These are phyloP conservation scores for Sigmodon hispidus DNA, from an alignment of 2,113 vertebrate genomes.

Conservation along the genomic window DNA sequence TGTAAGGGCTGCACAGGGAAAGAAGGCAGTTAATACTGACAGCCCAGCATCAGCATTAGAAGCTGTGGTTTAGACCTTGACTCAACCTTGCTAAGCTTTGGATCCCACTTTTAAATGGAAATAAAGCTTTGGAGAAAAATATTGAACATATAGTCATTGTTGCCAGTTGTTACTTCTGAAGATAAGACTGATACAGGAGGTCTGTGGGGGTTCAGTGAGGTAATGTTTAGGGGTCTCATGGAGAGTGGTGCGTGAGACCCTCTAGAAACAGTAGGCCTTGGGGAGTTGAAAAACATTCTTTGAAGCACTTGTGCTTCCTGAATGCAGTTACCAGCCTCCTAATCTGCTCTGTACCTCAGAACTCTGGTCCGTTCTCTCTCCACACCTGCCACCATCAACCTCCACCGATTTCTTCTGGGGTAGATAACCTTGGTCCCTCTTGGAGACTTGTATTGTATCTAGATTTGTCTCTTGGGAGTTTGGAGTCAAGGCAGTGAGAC, in stretches of 20 bases:
- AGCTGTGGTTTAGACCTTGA: not conserved
- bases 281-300: not conserved
- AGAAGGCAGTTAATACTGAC: not conserved
- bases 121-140: not conserved
- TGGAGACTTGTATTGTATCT: not conserved
- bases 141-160: not conserved
- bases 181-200: not conserved
- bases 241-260: too few species aligned
- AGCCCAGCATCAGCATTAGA: not conserved
- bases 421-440: not conserved
- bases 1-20: fast-evolving
- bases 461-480: conserved; percentile 19
- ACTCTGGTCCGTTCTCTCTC: not conserved
- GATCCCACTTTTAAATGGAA: conserved; percentile 5
- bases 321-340: not conserved
- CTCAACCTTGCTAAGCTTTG: not conserved
- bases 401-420: not conserved
- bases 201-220: not conserved
- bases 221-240: not conserved
- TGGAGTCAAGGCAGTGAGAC: not conserved
- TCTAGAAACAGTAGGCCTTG: not conserved
- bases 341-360: not conserved
- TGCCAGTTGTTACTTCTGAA: not conserved
- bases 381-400: not conserved
- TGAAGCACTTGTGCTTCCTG: not conserved